Evolutionary conservation across 2,113 vertebrate genomes (phyloP), one percentile per base, ranked within the genome.

Genomic region (Rhea pennata): DNA sequence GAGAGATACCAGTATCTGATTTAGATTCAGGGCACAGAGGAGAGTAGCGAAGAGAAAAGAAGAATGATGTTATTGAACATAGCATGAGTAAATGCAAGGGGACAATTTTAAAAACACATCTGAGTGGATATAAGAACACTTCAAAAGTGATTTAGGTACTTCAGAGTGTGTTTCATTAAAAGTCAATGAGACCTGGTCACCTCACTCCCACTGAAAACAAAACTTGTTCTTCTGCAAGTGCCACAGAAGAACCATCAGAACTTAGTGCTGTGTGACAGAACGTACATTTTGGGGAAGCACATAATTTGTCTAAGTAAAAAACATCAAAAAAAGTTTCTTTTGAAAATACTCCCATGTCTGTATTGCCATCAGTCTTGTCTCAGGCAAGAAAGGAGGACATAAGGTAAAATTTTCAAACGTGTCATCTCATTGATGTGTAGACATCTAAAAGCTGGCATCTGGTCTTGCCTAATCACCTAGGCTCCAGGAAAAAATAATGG

Each of bases 221-320:
- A 15, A 7, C 33, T 54, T 64, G 48, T 86, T 16, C 88, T 92
- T 80, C 56, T 92, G 61, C 36, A 75, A 40, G 65, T 40, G 56
- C 58, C 11, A 24, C 0, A 2, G 51, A 31, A 82, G 56, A 82
- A 8, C 56, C 0, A 0, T 36, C 9, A 87, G 58, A 71, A 24
- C 31, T 54, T 84, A n/a, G 5, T 3, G 24, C 56, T 54, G 12
- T 14, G 56, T 59, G 48, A 79, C 29, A 16, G 62, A 80, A 92
- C 44, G 51, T 23, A 9, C 12, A 6, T 51, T 88, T 79, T 44
- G 0, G 0, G 70, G 75, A 54, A 31, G 17, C 33, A 19, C 0
- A 0, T 46, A 46, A 29, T n/a, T 51, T 46, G 48, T 69, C 21
- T 59, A 84, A 69, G 27, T 17, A 36, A 85, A 93, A 53, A 3